Evolutionary conservation across 2,113 vertebrate genomes (phyloP), one percentile per base, ranked within the genome.

Genomic region (Sarotherodon lohbergeri): DNA sequence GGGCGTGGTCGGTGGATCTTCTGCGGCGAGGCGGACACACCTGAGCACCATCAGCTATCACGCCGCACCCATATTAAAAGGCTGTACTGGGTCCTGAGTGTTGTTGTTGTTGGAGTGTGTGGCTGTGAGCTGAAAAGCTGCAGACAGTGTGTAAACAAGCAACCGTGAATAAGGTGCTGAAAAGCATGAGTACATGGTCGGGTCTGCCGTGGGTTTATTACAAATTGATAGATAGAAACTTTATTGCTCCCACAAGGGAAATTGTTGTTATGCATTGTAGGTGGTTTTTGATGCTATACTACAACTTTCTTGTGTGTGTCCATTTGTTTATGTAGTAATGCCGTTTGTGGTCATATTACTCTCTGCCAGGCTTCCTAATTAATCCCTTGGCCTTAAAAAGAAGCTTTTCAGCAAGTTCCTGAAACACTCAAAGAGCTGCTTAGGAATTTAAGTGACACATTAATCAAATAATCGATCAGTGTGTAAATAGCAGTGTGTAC

Each of bases 401-500:
- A 11, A 48, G 13, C 9, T 27, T 73, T 80, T 16, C 7, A 87
- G 46, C 24, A 29, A 32, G 34, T 50, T 76, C 24, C 41, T 4
- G 1, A 34, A 81, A 85, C 6, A 8, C 57, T 50, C 39, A 11
- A 68, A 56, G 16, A 68, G 27, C 22, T 54, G 5, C 7, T 29
- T 16, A n/a, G 16, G 14, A 84, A 57, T 29, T 14, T 39, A 24
- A 81, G 10, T 32, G 22, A 73, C 17, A 22, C 34, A 10, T 4
- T 19, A 41, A 84, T 50, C 48, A 4, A 43, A 56, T 12, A 19
- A 56, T 34, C 36, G 3, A 19, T 66, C 24, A 13, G 11, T 22
- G 22, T 22, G 22, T 56, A 19, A 54, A 46, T 9, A 39, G 19
- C 9, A 1, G 43, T 4, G 8, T 52, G 27, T 90, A 99, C 98